phyloP scores from a whole-genome alignment of 2,797 vertebrate species.

The Scarus forsteni region DNA sequence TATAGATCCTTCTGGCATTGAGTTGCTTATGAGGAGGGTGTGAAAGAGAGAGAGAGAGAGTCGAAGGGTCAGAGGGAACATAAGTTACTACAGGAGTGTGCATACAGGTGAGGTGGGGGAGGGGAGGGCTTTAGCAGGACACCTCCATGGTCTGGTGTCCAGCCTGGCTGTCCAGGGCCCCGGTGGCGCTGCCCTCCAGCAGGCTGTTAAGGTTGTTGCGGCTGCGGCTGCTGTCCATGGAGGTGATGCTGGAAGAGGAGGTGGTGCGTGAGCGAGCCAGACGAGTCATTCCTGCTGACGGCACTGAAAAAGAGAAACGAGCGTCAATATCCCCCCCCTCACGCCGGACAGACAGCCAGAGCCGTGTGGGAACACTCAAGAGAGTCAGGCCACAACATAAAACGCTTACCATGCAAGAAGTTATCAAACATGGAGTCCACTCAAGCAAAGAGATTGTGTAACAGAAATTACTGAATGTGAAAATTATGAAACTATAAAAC shows the following conservation, averaged over 20 bases:
- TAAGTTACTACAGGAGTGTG: conserved; percentile 72
- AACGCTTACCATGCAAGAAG: conserved; percentile 72
- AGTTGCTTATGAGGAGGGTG: conserved; percentile 51
- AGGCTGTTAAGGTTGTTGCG: conserved; percentile 90
- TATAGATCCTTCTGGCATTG: conserved; percentile 65
- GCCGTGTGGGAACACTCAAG: conserved; percentile 26
- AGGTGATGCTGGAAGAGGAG: conserved; percentile 94
- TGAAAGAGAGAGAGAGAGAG: conserved; percentile 25
- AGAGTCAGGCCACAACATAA: conserved; percentile 15
- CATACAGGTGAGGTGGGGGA: conserved; percentile 1
- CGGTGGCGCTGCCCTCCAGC: conserved; percentile 86
- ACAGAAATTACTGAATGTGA: conserved; percentile 30
- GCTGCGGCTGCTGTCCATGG: conserved; percentile 90
- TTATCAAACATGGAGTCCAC: conserved; percentile 37
- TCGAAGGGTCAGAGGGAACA: conserved; percentile 42
- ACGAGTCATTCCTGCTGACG: conserved; percentile 93
- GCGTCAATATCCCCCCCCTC: conserved; percentile 58
- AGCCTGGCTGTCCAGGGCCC: conserved; percentile 85
- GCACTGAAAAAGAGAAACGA: conserved; percentile 82
- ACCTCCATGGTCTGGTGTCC: conserved; percentile 95
- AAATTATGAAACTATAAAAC: conserved; percentile 16
- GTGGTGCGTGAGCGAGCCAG: conserved; percentile 93
- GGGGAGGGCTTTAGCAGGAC: conserved; percentile 88
- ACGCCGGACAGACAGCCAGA: conserved; percentile 5
- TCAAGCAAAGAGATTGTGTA: conserved; percentile 30